Percentiles rank a stretch among this genome's conserved stretches.
phyloP scores from a whole-genome alignment of 1,140 invertebrate genomes.

The Drosophila miranda region DNA sequence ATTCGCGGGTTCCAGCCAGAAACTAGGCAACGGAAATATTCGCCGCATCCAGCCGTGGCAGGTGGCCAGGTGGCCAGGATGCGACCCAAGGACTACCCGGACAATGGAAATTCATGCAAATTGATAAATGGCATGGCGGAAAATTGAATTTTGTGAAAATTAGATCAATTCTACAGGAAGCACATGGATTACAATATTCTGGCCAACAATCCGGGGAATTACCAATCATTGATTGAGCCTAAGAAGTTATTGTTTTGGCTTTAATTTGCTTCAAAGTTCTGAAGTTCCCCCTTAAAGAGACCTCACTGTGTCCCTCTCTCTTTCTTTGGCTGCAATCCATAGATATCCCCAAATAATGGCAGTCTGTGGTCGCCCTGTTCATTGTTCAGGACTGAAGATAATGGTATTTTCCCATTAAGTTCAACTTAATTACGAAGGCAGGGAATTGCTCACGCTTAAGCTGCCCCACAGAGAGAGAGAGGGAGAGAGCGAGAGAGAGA shows the following conservation, averaged over 20 bases:
- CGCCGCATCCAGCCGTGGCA: constrained; percentile 7
- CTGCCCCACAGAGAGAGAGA: constrained; percentile 9
- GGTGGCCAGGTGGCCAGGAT: constrained; percentile 26
- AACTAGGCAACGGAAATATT: constrained; percentile 19
- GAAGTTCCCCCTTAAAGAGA: too few relatives aligned
- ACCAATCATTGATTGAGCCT: too few relatives aligned
- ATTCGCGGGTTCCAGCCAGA: constrained; percentile 9
- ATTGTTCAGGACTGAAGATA: background rate
- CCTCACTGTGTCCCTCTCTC: too few relatives aligned
- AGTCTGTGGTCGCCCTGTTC: too few relatives aligned
- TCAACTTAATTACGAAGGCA: constrained; percentile 60
- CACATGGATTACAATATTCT: background rate
- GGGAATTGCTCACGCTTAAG: constrained; percentile 26
- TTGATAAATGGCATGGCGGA: constrained; percentile 35
- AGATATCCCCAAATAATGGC: too few relatives aligned
- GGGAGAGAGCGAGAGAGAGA: too few relatives aligned
- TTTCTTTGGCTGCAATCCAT: too few relatives aligned
- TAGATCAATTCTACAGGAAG: constrained; percentile 13
- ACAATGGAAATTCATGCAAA: constrained; percentile 7
- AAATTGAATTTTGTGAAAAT: constrained; percentile 12
- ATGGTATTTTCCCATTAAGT: constrained; percentile 52
- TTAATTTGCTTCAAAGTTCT: too few relatives aligned
- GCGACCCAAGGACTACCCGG: constrained; percentile 11
- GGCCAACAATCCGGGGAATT: too few relatives aligned
- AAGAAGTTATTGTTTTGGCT: too few relatives aligned